Evolutionary conservation across 1,140 invertebrate species (phyloP), one percentile per base, ranked within the genome.

Genomic region (Trichogramma pretiosum): DNA sequence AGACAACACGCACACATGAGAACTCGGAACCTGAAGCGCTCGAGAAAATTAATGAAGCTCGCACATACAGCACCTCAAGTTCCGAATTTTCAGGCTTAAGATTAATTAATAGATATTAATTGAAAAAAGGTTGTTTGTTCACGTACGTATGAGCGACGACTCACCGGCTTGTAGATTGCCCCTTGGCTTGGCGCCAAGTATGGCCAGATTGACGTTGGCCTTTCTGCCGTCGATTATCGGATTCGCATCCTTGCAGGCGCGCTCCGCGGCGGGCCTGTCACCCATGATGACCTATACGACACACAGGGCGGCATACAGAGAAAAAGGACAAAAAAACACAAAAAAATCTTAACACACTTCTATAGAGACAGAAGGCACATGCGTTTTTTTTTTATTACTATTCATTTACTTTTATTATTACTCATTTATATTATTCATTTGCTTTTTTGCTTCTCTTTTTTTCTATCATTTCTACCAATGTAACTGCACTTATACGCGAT

Each of bases 171-270:
- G 82, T 51, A 87, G 74, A 70, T 87, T 89, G 61, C 85, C 87
- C 72, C 93, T 77, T 36, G 93, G 93, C 72, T 98, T 98, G 21
- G 93, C 93, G 59, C 93, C 95, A 47, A 98, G 76, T 65, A 96
- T 96, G 28, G 95, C 95, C 57, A 98, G 77, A 73, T 98, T 98
- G 21, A 98, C 95, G 73, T 98, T 98, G 21, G 94, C 93, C 77
- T 98, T 98, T 57, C 95, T 80, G 34, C 95, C 95, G 70, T 98
- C 94, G 62, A 98, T 98, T 68, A 98, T 95, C 17, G 94, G 95
- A 74, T 98, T 98, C 11, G 93, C 92, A 62, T 98, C 93, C 73
- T 96, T 94, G 68, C 92, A 95, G 16, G 95, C 95, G 60, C 92
- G 76, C 64, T 97, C 93, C 28, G 95, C 93, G 38, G 90, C 88